These are phyloP conservation scores for Eolophus roseicapilla DNA, from an alignment of 2,113 vertebrate genomes.

Conservation along the genomic window DNA sequence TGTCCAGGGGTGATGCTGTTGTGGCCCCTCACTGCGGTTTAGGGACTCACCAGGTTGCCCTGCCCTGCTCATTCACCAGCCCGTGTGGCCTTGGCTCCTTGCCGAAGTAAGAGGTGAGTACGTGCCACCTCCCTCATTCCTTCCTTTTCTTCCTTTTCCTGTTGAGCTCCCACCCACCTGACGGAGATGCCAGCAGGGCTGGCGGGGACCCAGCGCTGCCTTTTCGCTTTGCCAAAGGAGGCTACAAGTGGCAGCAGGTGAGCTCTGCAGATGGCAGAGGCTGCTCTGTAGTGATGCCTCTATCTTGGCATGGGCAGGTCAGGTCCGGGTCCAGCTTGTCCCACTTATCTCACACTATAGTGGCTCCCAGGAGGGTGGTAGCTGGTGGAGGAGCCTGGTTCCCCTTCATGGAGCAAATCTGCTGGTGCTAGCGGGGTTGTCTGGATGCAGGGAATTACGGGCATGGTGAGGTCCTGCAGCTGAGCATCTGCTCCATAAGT, in stretches of 20 bases:
- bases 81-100: not conserved
- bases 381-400: not conserved
- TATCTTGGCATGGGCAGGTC: not conserved
- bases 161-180: not conserved
- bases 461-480: not conserved
- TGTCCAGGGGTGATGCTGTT: rapidly evolving
- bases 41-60: not conserved
- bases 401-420: not conserved
- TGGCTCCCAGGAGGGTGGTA: not conserved
- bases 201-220: not conserved
- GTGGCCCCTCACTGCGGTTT: not conserved
- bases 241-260: not conserved
- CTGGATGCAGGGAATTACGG: not conserved
- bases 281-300: not conserved
- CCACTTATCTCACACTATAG: not conserved
- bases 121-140: not conserved
- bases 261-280: not conserved
- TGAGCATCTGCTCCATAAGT: not conserved
- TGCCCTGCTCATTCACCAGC: not conserved
- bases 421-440: not conserved
- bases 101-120: not conserved
- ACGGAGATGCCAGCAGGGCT: not conserved
- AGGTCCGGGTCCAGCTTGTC: not conserved
- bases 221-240: not conserved
- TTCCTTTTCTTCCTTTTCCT: not conserved